Evolutionary conservation across 2,797 vertebrate species (phyloP).

Genomic region (Microhierax caerulescens): DNA sequence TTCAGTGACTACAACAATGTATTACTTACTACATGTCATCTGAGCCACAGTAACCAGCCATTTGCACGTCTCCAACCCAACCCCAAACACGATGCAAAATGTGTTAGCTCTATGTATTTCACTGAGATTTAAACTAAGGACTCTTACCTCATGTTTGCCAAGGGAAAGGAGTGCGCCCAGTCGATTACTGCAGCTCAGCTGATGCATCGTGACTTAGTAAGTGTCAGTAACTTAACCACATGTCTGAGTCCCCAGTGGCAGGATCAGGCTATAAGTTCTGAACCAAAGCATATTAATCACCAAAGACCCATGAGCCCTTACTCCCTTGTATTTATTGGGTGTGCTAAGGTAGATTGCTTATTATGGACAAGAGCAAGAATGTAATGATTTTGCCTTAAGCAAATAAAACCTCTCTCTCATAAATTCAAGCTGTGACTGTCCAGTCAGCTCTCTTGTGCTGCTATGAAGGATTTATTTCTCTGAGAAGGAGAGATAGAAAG

Average conservation of each 20-base stretch:
- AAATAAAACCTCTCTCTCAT: not conserved
- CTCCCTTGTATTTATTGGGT: not conserved
- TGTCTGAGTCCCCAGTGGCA: constrained; percentile 46
- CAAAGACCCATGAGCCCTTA: not conserved
- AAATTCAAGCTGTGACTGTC: not conserved
- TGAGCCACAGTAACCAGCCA: constrained; percentile 29
- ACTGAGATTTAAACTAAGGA: constrained; percentile 6
- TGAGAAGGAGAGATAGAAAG: not conserved
- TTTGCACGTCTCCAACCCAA: not conserved
- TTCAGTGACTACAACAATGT: not conserved
- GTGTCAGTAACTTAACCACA: constrained; percentile 48
- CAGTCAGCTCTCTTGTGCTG: not conserved
- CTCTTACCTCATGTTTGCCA: constrained; percentile 29
- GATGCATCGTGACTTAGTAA: constrained; percentile 28
- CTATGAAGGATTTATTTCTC: constrained; percentile 5
- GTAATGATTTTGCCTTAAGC: not conserved
- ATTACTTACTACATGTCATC: not conserved
- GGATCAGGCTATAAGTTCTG: constrained; percentile 46
- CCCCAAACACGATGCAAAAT: not conserved
- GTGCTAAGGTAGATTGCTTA: not conserved
- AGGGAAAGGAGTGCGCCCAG: not conserved
- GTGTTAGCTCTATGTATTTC: not conserved
- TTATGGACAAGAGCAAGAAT: not conserved
- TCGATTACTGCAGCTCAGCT: constrained; percentile 55
- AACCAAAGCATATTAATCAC: constrained; percentile 58